Conservation (phyloP, 2,888 invertebrate genomes). For the Hydriomena furcata region DNA sequence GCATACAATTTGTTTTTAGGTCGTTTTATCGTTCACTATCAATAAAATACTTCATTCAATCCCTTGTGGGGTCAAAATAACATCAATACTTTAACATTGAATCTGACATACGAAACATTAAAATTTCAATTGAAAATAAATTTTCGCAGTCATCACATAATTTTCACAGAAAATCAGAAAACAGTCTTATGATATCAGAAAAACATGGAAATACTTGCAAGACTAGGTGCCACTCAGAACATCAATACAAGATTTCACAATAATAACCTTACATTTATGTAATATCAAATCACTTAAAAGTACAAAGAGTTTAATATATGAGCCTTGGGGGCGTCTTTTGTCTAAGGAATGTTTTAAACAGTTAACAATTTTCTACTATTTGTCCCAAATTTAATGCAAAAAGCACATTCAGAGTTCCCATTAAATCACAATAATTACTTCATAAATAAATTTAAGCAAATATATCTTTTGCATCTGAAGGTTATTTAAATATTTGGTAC, state of each 20-base stretch:
- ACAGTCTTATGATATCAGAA: conserved; percentile 71
- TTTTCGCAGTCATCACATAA: conserved; percentile 39
- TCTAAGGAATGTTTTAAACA: conserved; percentile 48
- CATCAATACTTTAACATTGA: conserved; percentile 51
- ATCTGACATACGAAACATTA: conserved; percentile 49
- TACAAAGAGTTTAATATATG: conserved; percentile 43
- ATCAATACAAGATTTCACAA: conserved; percentile 49
- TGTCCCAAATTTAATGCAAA: conserved; percentile 23
- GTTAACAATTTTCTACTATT: conserved; percentile 26
- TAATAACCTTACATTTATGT: conserved; percentile 43
- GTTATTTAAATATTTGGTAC: too few relatives aligned
- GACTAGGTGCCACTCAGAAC: conserved; percentile 62
- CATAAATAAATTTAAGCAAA: not conserved
- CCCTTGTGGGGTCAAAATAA: conserved; percentile 30
- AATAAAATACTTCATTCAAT: conserved; percentile 48
- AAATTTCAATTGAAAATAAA: conserved; percentile 21
- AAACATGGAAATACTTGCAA: conserved; percentile 57
- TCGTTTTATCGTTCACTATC: conserved; percentile 49
- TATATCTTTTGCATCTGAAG: too few relatives aligned
- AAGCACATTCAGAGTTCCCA: conserved; percentile 8
- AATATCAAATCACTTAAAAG: conserved; percentile 49
- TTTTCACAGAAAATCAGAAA: conserved; percentile 54
- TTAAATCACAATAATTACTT: conserved; percentile 9
- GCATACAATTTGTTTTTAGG: conserved; percentile 49
- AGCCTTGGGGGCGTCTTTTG: conserved; percentile 56